Evolutionary conservation across 2,113 vertebrate species (phyloP).

Genomic region (Hyla sarda): DNA sequence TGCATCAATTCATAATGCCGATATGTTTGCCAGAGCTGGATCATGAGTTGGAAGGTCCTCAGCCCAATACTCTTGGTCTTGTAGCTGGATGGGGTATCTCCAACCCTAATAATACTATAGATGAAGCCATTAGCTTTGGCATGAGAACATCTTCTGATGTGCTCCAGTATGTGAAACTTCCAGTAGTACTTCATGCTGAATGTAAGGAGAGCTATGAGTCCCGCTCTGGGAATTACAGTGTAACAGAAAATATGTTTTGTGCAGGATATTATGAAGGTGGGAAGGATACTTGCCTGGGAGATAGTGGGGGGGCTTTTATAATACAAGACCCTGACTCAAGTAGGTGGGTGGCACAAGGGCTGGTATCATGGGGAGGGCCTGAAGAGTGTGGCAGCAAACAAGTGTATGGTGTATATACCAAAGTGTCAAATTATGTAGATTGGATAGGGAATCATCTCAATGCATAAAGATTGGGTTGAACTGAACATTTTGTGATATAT

Average conservation of each 20-base stretch:
- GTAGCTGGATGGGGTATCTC: slow-evolving; percentile 97
- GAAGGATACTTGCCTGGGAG: slow-evolving; percentile 92
- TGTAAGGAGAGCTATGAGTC: slow-evolving; percentile 91
- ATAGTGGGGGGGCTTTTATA: slow-evolving; percentile 92
- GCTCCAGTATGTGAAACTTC: slow-evolving; percentile 94
- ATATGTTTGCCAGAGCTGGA: slow-evolving; percentile 80
- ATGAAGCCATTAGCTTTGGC: slow-evolving; percentile 73
- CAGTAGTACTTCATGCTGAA: slow-evolving; percentile 86
- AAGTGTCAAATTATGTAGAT: slow-evolving; percentile 83
- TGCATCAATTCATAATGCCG: slow-evolving; percentile 77
- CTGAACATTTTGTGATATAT: not conserved
- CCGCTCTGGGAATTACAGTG: slow-evolving; percentile 87
- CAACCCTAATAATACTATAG: slow-evolving; percentile 79
- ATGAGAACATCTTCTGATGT: slow-evolving; percentile 79
- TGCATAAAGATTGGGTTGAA: slow-evolving; percentile 30
- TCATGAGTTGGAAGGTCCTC: slow-evolving; percentile 70
- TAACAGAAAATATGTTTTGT: slow-evolving; percentile 96
- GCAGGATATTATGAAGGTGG: slow-evolving; percentile 91
- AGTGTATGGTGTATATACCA: slow-evolving; percentile 95
- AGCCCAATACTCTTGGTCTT: slow-evolving; percentile 83
- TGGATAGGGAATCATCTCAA: slow-evolving; percentile 83
- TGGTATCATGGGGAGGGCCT: slow-evolving; percentile 95
- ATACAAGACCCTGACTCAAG: slow-evolving; percentile 76
- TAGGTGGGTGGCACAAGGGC: slow-evolving; percentile 87
- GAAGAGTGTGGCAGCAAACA: slow-evolving; percentile 93